Base-by-base conservation (phyloP, 2,797 vertebrate genomes). In the Phrynocephalus guinanensis region DNA sequence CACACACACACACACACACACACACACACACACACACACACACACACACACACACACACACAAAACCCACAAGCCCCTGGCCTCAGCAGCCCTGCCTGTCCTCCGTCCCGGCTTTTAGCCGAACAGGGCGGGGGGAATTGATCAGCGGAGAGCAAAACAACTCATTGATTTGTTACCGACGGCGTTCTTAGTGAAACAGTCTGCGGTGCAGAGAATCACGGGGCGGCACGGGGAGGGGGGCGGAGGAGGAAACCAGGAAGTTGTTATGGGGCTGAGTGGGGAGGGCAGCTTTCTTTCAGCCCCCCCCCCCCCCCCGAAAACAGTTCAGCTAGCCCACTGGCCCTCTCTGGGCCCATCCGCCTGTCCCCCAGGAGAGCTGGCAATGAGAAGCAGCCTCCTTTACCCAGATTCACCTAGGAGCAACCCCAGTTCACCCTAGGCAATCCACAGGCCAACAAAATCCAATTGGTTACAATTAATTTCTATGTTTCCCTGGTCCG, bases 111-210 rank as follows among this genome's bases (percentile, higher is more conserved):
- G 28, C 84, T 78, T 50, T 68, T 38, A 52, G 48, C 0, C 11
- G 26, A 60, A 16, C 13, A 10, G 16, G 76, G 8, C 22, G n/a
- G 20, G n/a, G 20, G 16, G 10, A 72, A 86, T 86, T 13, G 85
- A 86, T 86, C 52, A 78, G 33, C 78, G 18, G 78, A 77, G 80
- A 83, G 73, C 71, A 87, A 82, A 82, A 83, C 71, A 83, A 63
- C 86, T 22, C 80, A 87, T 86, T 73, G 78, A 80, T 86, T 86
- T 81, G 72, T 48, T 78, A 63, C 85, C 72, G 72, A 68, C 67
- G 50, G 67, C 10, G 9, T 7, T 26, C 8, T 5, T 8, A 38
- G 50, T 1, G 1, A 26, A 18, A 26, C 15, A 68, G 71, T 66
- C 18, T 18, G 13, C 20, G 60, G 60, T 2, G 60, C 22, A 18